These are phyloP conservation scores for Allolobophora icterica DNA, from an alignment of 2,888 invertebrate genomes.

Conservation along the genomic window DNA sequence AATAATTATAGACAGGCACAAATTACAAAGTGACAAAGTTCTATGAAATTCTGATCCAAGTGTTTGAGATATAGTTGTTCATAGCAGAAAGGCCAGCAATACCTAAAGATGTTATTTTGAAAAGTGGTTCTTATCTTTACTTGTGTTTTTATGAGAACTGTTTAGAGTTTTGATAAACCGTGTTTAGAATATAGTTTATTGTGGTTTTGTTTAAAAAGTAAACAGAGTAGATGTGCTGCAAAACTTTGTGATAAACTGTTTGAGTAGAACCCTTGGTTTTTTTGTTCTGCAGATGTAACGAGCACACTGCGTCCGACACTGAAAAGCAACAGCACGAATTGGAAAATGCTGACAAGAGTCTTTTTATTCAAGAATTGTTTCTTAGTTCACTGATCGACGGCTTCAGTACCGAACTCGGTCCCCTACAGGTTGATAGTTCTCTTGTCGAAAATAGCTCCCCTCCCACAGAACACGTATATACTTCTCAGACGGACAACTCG, in stretches of 20 bases:
- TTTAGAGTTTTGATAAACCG: conserved; percentile 6
- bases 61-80: too few species aligned
- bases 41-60: not conserved
- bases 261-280: not conserved
- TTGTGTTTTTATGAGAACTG: not conserved
- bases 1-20: not conserved
- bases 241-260: not conserved
- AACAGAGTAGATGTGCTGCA: not conserved
- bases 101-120: too few species aligned
- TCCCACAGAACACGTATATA: not conserved
- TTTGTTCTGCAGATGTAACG: conserved; percentile 52
- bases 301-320: conserved; percentile 51
- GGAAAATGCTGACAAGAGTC: conserved; percentile 72
- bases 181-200: not conserved
- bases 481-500: not conserved
- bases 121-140: too few species aligned
- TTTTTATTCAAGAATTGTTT: conserved; percentile 77
- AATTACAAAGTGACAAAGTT: not conserved
- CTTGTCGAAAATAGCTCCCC: not conserved
- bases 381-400: conserved; percentile 71
- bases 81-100: too few species aligned
- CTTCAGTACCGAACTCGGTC: conserved; percentile 45
- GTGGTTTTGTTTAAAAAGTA: not conserved
- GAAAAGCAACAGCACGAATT: conserved; percentile 48
- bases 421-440: not conserved